Evolutionary conservation across 2,888 invertebrate species (phyloP), one percentile per base, ranked within the genome.

Genomic region (Drosophila histrio): DNA sequence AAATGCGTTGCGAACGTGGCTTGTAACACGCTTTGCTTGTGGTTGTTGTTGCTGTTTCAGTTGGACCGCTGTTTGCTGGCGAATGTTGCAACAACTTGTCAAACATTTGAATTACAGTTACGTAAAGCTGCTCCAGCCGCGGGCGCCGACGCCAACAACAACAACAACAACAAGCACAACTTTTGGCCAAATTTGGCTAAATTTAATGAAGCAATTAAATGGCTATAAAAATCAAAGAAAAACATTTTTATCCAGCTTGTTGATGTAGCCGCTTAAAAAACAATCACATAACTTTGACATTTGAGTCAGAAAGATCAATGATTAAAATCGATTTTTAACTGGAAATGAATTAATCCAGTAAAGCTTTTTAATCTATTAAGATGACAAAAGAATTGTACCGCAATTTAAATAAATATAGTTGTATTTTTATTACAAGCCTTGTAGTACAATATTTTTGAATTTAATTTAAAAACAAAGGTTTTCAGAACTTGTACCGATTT

Each of bases 131-230:
- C 64, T 52, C 64, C 64, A 65, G 34, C 57, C 32, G 17, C 66
- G 19, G 71, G 57, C 71, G 71, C 65, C 65, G 65, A 19, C 32
- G 11, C 17, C 52, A 46, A 32, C 49, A 43, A 22, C 59, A 65
- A 36, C 28, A 41, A 36, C 54, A 54, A 50, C 70, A 72, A 57
- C 71, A 49, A 44, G 21, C 39, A 28, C 49, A 62, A 57, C 43
- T 58, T 47, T 63, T 84, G 57, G 59, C 89, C 89, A 87, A 89
- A 89, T 89, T 89, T 89, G 89, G 89, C 77, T 68, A 82, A 79
- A 88, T 81, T 89, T 89, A 89, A 89, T 89, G 89, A 89, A 89
- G 89, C 89, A 89, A 89, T 89, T 89, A 89, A 88, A 77, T 82
- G 83, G 72, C 79, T 77, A 79, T 72, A 73, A 79, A 79, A 76